Percentiles rank a stretch among this genome's conserved stretches.
Conservation (phyloP, 2,113 vertebrate species). For the Pituophis catenifer region DNA sequence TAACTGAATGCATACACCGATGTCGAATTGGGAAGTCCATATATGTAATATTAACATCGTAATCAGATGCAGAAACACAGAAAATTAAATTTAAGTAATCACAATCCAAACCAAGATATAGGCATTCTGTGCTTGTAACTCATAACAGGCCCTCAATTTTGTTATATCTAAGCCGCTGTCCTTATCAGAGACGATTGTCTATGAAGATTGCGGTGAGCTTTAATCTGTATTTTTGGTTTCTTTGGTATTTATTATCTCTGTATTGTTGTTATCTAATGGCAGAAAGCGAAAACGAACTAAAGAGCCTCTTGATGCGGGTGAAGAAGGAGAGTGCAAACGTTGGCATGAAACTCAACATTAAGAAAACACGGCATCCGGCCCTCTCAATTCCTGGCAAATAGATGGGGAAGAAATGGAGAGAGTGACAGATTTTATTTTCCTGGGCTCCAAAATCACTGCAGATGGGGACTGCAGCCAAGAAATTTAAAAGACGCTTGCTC, state of each 20-base stretch:
- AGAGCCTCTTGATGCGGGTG: no score
- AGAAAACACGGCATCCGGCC: no score
- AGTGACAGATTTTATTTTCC: no score
- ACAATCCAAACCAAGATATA: background rate
- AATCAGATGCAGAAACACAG: background rate
- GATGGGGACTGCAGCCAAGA: no score
- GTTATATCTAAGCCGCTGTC: background rate
- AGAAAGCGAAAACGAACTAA: no score
- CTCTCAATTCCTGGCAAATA: no score
- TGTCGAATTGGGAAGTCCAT: background rate
- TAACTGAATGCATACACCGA: background rate
- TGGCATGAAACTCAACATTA: no score
- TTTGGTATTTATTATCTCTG: background rate
- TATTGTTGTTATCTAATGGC: background rate
- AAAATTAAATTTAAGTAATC: background rate
- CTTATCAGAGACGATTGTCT: background rate
- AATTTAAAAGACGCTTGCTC: no score
- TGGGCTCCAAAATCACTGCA: no score
- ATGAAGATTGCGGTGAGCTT: background rate
- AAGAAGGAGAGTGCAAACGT: no score
- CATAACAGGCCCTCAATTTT: background rate
- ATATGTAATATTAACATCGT: background rate
- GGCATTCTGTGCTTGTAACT: background rate
- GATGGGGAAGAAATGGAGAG: no score
- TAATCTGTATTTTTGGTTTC: background rate